Base-by-base conservation (phyloP, 2,888 invertebrate genomes). In the Leptinotarsa juncta region DNA sequence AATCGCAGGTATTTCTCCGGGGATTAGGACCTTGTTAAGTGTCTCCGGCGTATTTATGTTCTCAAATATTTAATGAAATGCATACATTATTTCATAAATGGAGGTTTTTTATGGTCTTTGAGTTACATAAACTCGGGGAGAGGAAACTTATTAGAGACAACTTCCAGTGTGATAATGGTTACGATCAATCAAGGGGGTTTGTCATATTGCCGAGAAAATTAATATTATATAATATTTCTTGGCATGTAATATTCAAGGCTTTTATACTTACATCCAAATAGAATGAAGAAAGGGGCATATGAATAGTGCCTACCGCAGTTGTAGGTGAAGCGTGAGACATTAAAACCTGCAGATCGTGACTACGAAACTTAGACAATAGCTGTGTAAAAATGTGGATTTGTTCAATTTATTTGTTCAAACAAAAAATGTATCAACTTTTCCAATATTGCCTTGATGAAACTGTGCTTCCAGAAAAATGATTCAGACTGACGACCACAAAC, bases 21-120 rank as follows among this genome's bases (percentile, higher is more conserved):
- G 42, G 69, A 57, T 69, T 57, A 57, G 42, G 42, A 53, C 16
- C 20, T 3, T 57, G 20, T 20, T 53, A 50, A 69, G 55, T 69
- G 69, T 69, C 69, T 10, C 15, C 69, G 12, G 48, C 57, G 7
- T 42, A 69, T 69, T 69, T 69, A 69, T 69, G 57, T 53, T 69
- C 69, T 57, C 48, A 69, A 69, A 42, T 20, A 18, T 48, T 53
- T 57, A 48, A 57, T 69, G 57, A 68, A 68, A 68, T 68, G 62
- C 42, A 62, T 62, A 62, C 32, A 32, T 62, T 62, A 18, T 18
- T 62, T 62, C 62, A 62, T 62, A 62, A 62, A 32, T 32, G 62
- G 32, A 62, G 32, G n/a, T 62, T n/a, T 62, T 62, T 62, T 32
- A 62, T 62, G n/a, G 42, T 42, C 32, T 42, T 42, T 16, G 23